Evolutionary conservation across 2,797 vertebrate genomes (phyloP).

Genomic region (Huso huso): DNA sequence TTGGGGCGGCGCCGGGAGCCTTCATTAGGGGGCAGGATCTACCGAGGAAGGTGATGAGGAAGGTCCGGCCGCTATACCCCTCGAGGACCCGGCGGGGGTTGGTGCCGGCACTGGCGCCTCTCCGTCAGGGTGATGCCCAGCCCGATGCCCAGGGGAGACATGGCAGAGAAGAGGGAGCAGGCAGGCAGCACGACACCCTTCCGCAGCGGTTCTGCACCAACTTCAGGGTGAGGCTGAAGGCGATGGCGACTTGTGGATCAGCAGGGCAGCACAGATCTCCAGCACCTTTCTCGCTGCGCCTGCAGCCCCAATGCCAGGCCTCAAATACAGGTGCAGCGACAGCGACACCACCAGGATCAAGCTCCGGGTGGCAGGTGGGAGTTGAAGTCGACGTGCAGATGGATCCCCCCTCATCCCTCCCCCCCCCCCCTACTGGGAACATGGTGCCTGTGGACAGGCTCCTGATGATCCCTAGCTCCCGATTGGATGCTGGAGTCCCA

Average conservation of each 20-base stretch:
- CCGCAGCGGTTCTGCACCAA: too few relatives aligned
- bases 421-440: not conserved
- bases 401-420: not conserved
- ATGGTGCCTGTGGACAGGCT: constrained; percentile 12
- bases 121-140: constrained; percentile 60
- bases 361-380: constrained; percentile 58
- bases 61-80: constrained; percentile 73
- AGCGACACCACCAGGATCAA: constrained; percentile 69
- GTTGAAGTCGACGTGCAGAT: constrained; percentile 35
- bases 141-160: constrained; percentile 62
- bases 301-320: constrained; percentile 65
- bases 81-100: constrained; percentile 60
- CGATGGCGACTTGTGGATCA: too few relatives aligned
- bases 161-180: too few relatives aligned
- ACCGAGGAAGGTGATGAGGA: constrained; percentile 75
- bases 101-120: constrained; percentile 42
- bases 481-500: constrained; percentile 41
- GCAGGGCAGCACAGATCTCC: too few relatives aligned
- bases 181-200: too few relatives aligned
- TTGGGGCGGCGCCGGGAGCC: constrained; percentile 59
- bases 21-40: constrained; percentile 75
- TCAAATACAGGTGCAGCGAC: constrained; percentile 69
- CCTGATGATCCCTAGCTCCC: constrained; percentile 26
- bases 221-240: too few relatives aligned
- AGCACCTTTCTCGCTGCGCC: constrained; percentile 45